Conservation (phyloP, 2,888 invertebrate species). For the Thymelicus lineola region DNA sequence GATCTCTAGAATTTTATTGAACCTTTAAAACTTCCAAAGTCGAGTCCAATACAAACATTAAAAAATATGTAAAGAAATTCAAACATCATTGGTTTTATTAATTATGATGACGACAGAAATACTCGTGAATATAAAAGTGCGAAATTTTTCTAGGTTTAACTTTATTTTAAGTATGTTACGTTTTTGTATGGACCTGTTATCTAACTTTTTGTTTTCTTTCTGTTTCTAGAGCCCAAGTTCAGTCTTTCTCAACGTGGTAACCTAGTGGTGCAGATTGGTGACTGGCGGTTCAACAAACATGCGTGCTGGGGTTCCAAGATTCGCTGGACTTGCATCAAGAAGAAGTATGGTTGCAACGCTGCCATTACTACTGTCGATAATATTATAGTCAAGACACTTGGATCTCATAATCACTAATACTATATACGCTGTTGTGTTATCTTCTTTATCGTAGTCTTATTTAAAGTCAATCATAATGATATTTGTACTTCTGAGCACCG, state of each 20-base stretch:
- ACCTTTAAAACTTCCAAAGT: too few species aligned
- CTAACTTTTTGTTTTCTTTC: conserved; percentile 28
- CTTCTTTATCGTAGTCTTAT: too few species aligned
- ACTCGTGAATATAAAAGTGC: too few species aligned
- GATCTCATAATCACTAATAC: conserved; percentile 72
- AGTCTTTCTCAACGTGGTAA: conserved; percentile 76
- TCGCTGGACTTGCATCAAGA: conserved; percentile 80
- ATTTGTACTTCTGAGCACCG: too few species aligned
- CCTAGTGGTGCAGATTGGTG: conserved; percentile 75
- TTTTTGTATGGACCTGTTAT: not conserved
- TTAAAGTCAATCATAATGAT: too few species aligned
- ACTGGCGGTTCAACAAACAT: conserved; percentile 79
- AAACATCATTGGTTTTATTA: too few species aligned
- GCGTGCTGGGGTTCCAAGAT: conserved; percentile 77
- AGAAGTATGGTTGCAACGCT: conserved; percentile 75
- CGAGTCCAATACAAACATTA: too few species aligned
- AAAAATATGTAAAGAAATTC: too few species aligned
- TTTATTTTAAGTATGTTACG: not conserved
- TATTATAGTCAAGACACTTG: conserved; percentile 76
- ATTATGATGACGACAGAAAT: too few species aligned
- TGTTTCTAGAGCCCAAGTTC: conserved; percentile 72
- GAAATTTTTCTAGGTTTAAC: too few species aligned
- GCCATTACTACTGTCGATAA: conserved; percentile 76
- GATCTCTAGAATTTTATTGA: not conserved
- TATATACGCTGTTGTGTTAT: not conserved